A percentile compares a stretch with the other conserved stretches of the same genome.
phyloP scores from a whole-genome alignment of 2,888 invertebrate species.

The Rotaria sp. region DNA sequence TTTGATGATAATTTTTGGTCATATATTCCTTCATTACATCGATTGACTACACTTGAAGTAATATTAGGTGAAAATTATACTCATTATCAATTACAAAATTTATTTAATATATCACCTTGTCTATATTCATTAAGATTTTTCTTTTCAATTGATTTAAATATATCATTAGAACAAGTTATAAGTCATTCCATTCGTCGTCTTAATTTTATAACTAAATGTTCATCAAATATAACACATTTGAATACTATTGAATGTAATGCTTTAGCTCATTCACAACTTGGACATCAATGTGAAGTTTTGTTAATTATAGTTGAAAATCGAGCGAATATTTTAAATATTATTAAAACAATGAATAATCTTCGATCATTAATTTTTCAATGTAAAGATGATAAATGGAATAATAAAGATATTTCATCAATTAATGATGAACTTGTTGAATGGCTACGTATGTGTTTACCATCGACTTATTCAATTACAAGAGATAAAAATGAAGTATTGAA shows the following conservation, averaged over 20 bases:
- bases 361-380: background rate
- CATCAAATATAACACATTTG: background rate
- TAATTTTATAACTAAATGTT: background rate
- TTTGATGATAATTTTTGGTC: background rate
- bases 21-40: background rate
- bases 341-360: background rate
- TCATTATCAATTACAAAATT: background rate
- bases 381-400: background rate
- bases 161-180: background rate
- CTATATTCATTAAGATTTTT: background rate
- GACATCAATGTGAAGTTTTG: background rate
- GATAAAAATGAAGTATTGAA: background rate
- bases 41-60: background rate
- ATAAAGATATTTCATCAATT: background rate
- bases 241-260: background rate
- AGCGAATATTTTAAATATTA: background rate
- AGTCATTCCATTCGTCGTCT: background rate
- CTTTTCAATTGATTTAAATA: background rate
- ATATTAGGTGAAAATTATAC: background rate
- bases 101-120: background rate
- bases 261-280: background rate
- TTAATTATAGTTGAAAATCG: background rate
- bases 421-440: background rate
- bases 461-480: background rate
- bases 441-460: background rate